Evolutionary conservation across 2,113 vertebrate genomes (phyloP), one percentile per base, ranked within the genome.

Genomic region (Fregetta grallaria): DNA sequence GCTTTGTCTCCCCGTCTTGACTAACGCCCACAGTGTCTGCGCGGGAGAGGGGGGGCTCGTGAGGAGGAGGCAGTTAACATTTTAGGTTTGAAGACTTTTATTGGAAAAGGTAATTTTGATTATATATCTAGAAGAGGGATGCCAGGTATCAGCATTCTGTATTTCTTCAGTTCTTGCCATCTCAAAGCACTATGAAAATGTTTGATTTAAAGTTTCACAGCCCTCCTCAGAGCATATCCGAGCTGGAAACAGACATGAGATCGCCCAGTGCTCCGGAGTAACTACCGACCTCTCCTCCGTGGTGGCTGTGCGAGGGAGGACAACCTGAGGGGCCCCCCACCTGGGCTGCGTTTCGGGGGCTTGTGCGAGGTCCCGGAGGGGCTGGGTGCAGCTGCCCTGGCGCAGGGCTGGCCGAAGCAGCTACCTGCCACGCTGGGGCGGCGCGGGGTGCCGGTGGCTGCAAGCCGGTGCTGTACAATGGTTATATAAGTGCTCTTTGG

Each of bases 401-500:
- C 1, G 1, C 1, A 2, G 59, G 53, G 59, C 49, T 52, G 76
- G n/a, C 27, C 29, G 6, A 26, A 67, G 79, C 44, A 82, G 56
- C 71, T 95, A 74, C 73, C 91, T 79, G 52, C 75, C 63, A 49
- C 42, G 16, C 77, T 87, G 50, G 1, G 17, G 74, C 47, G 65
- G 67, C 66, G 26, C 59, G 7, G 92, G 61, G 38, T 94, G 75
- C 77, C 16, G 17, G 66, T 84, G 87, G 88, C 97, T 92, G 88
- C 18, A 34, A 73, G 93, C 96, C 56, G 6, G 38, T 94, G 96
- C 90, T 94, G 92, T 94, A 88, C 88, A 78, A 67, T 38, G 19
- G 82, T 97, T 98, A 97, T 91, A 68, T 97, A 97, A 98, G 95
- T 94, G 95, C 96, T 97, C 93, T 87, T 96, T 91, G 87, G 91